These are phyloP conservation scores for Sialia sialis DNA, from an alignment of 2,113 vertebrate species.

Conservation along the genomic window DNA sequence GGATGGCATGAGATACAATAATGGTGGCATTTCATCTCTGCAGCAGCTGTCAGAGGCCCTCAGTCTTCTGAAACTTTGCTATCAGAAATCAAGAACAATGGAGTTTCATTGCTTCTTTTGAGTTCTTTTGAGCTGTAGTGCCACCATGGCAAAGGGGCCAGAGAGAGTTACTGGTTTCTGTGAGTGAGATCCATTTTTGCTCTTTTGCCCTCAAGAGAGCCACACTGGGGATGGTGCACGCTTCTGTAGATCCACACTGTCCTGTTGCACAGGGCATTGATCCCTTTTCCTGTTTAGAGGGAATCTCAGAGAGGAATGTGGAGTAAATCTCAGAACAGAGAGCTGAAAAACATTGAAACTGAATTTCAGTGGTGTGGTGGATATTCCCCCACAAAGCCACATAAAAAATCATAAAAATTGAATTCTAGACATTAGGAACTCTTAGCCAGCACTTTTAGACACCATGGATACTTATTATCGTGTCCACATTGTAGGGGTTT, in stretches of 20 bases:
- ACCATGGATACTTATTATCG: slow-evolving; percentile 41
- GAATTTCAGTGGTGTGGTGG: slow-evolving; percentile 33
- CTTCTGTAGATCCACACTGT: background rate
- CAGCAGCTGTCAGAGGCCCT: background rate
- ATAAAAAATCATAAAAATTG: slow-evolving; percentile 62
- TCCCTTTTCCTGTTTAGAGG: background rate
- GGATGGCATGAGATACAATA: background rate
- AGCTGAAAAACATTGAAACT: background rate
- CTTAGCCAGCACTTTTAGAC: slow-evolving; percentile 42
- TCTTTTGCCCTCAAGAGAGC: background rate
- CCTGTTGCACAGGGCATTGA: background rate
- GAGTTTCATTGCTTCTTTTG: background rate
- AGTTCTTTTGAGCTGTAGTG: background rate
- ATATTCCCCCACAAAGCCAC: background rate
- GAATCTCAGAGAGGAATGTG: background rate
- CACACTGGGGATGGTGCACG: background rate
- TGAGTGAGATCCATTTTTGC: fast-evolving
- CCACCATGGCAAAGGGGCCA: background rate
- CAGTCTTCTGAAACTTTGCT: background rate
- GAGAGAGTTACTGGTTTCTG: background rate
- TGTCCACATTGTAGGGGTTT: slow-evolving; percentile 47
- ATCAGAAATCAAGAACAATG: background rate
- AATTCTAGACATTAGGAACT: slow-evolving; percentile 42
- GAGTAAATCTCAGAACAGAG: background rate
- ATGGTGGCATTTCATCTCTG: background rate